Percentiles rank a stretch among this genome's conserved stretches.
These are phyloP conservation scores for Masticophis lateralis DNA, from an alignment of 2,797 vertebrate genomes.

Conservation along the genomic window DNA sequence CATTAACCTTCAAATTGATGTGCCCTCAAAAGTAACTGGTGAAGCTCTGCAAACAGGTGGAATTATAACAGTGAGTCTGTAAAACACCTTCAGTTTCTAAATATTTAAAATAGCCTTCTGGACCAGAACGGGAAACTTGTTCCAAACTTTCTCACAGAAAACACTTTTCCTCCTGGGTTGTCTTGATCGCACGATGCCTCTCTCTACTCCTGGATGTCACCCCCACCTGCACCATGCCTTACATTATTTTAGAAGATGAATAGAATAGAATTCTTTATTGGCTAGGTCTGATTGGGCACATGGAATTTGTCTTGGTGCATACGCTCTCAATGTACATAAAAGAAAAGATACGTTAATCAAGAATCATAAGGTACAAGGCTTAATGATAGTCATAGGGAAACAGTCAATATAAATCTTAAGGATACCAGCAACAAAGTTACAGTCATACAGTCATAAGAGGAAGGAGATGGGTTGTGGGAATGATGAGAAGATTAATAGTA, in stretches of 20 bases:
- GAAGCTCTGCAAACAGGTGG: constrained; percentile 39
- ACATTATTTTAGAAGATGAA: not conserved
- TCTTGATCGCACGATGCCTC: not conserved
- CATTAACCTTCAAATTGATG: constrained; percentile 63
- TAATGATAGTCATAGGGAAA: no score
- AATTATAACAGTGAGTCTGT: constrained; percentile 64
- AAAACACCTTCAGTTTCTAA: not conserved
- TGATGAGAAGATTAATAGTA: no score
- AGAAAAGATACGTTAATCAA: no score
- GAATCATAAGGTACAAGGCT: no score
- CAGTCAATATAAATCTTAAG: no score
- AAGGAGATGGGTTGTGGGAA: no score
- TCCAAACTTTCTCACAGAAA: not conserved
- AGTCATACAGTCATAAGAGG: no score
- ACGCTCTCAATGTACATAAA: no score
- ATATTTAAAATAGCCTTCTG: not conserved
- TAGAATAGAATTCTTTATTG: no score
- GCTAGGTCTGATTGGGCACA: no score
- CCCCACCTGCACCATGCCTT: not conserved
- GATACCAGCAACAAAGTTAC: no score
- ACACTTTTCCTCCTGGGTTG: not conserved
- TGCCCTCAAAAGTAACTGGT: constrained; percentile 37
- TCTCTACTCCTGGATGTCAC: not conserved
- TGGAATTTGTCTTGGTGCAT: no score
- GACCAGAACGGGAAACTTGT: not conserved